Percentiles rank a stretch among this genome's conserved stretches.
These are phyloP conservation scores for Ormyrus thymus DNA, from an alignment of 2,888 invertebrate genomes.

Conservation along the genomic window DNA sequence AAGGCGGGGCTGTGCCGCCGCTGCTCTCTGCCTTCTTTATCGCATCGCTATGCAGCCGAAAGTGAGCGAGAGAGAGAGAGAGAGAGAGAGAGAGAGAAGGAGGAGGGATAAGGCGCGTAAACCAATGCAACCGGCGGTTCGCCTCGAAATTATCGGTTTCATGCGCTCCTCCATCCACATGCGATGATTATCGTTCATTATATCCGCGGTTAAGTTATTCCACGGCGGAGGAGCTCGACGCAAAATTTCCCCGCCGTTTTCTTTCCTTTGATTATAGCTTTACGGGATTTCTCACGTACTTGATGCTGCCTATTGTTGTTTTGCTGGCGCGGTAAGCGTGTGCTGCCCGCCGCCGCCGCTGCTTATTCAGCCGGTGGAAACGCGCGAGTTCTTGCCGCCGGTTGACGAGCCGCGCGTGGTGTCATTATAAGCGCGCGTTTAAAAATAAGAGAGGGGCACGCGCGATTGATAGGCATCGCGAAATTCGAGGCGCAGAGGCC, in stretches of 20 bases:
- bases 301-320: conserved; percentile 34
- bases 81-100: conserved; percentile 1
- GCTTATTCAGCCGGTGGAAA: too few relatives aligned
- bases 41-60: conserved; percentile 2
- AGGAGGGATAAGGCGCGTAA: conserved; percentile 40
- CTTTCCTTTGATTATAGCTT: conserved; percentile 46
- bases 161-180: conserved; percentile 11
- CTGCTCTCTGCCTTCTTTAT: conserved; percentile 46
- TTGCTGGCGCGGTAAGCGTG: too few relatives aligned
- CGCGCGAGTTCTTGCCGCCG: too few relatives aligned
- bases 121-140: conserved; percentile 40
- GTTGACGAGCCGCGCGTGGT: too few relatives aligned
- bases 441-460: not conserved
- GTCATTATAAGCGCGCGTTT: too few relatives aligned
- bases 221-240: conserved; percentile 5
- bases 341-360: too few relatives aligned
- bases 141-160: conserved; percentile 53
- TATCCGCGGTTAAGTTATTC: conserved; percentile 52
- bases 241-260: conserved; percentile 14
- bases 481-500: not conserved
- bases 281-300: conserved; percentile 43
- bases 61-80: conserved; percentile 16
- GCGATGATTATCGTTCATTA: conserved; percentile 52
- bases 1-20: conserved; percentile 54
- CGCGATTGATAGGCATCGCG: conserved; percentile 18